phyloP scores from a whole-genome alignment of 2,888 invertebrate species.

The Hirtodrosophila histrioides region DNA sequence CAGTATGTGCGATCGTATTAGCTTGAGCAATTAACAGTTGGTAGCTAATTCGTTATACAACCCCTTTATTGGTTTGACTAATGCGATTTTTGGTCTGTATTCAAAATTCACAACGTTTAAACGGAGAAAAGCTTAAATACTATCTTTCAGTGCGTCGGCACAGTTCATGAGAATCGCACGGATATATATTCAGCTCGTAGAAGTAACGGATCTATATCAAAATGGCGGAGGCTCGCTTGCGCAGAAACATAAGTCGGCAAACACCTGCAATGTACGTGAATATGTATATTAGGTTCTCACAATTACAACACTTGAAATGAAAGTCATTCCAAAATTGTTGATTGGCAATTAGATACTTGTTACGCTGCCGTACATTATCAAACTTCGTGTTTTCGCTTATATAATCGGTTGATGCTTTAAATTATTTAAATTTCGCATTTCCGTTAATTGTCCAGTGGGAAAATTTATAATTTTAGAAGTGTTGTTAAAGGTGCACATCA shows the following conservation, averaged over 20 bases:
- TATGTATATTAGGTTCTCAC: not conserved
- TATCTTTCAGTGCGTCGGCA: constrained; percentile 39
- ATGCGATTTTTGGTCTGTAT: constrained; percentile 44
- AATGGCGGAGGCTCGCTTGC: constrained; percentile 79
- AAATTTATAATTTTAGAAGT: constrained; percentile 36
- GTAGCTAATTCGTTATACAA: constrained; percentile 64
- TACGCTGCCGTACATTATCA: constrained; percentile 12
- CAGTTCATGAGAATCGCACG: constrained; percentile 49
- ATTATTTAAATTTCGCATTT: constrained; percentile 65
- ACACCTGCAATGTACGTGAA: constrained; percentile 75
- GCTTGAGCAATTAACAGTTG: constrained; percentile 57
- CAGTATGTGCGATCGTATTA: constrained; percentile 50
- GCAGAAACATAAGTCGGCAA: constrained; percentile 76
- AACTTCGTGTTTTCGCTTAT: constrained; percentile 44
- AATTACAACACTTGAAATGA: constrained; percentile 7
- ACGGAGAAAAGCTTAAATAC: constrained; percentile 7
- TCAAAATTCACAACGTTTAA: constrained; percentile 20
- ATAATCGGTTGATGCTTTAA: constrained; percentile 49
- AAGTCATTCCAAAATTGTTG: constrained; percentile 39
- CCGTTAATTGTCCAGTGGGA: constrained; percentile 67
- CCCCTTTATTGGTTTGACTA: constrained; percentile 54
- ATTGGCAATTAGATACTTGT: constrained; percentile 26
- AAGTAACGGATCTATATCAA: constrained; percentile 5
- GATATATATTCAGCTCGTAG: constrained; percentile 10
- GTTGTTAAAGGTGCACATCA: constrained; percentile 21